A percentile compares a stretch with the other conserved stretches of the same genome.
phyloP scores from a whole-genome alignment of 1,140 invertebrate genomes.

The Cyphomyrmex costatus region DNA sequence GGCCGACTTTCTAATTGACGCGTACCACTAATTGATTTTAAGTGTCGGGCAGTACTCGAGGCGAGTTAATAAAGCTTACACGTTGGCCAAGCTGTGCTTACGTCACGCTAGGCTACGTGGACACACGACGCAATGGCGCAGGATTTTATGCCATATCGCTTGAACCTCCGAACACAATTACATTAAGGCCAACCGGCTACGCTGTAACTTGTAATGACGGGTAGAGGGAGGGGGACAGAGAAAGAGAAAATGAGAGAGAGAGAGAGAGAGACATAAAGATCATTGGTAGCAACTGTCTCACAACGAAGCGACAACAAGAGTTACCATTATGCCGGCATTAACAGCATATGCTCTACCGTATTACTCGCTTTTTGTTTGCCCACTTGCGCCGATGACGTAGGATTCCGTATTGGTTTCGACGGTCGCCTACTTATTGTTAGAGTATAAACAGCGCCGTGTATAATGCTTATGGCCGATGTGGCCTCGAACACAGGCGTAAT shows the following conservation, averaged over 20 bases:
- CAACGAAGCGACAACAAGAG: conserved; percentile 37
- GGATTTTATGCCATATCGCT: conserved; percentile 59
- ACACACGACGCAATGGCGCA: conserved; percentile 30
- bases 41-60: conserved; percentile 74
- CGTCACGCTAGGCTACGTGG: conserved; percentile 59
- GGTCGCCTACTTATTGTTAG: conserved; percentile 62
- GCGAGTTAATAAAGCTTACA: conserved; percentile 70
- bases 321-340: conserved; percentile 53
- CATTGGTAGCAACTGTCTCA: conserved; percentile 41
- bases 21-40: conserved; percentile 80
- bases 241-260: conserved; percentile 2
- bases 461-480: conserved; percentile 42
- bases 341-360: conserved; percentile 46
- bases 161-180: conserved; percentile 58
- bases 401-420: conserved; percentile 62
- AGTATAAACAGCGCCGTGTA: conserved; percentile 49
- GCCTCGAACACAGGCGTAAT: conserved; percentile 37
- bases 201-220: conserved; percentile 4
- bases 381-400: conserved; percentile 59
- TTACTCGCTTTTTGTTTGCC: conserved; percentile 62
- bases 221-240: neutral
- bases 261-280: conserved; percentile 1
- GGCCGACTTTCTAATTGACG: conserved; percentile 79
- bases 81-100: conserved; percentile 61
- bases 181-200: conserved; percentile 43